These are phyloP conservation scores for Andrena flavipes DNA, from an alignment of 2,888 invertebrate species.

Conservation along the genomic window DNA sequence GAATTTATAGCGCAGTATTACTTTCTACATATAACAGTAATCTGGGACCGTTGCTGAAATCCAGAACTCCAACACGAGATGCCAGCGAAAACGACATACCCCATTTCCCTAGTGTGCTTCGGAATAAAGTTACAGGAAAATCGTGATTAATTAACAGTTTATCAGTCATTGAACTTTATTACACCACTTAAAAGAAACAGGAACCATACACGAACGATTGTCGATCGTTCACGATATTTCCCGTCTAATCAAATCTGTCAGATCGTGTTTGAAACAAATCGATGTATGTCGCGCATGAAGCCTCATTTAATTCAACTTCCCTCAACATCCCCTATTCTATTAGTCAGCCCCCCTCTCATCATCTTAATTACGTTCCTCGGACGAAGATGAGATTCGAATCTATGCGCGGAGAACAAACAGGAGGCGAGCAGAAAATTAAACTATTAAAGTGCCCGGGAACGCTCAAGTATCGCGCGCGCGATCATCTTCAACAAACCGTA, in stretches of 20 bases:
- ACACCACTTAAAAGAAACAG: not conserved
- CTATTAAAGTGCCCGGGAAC: conserved; percentile 64
- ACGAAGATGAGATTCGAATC: conserved; percentile 56
- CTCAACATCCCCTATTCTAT: conserved; percentile 56
- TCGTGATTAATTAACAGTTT: not conserved
- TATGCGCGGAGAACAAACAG: conserved; percentile 42
- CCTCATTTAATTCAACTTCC: conserved; percentile 52
- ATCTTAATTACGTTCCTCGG: conserved; percentile 44
- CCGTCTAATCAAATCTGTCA: conserved; percentile 44
- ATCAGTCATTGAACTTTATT: conserved; percentile 11
- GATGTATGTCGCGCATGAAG: not conserved
- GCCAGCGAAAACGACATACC: not conserved
- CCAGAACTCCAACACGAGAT: not conserved
- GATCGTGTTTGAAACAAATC: conserved; percentile 45
- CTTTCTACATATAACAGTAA: not conserved
- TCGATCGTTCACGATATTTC: conserved; percentile 25
- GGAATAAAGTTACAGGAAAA: not conserved
- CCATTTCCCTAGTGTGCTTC: not conserved
- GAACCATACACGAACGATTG: not conserved
- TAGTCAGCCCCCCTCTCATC: conserved; percentile 2
- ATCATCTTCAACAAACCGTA: conserved; percentile 47
- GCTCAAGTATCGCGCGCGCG: conserved; percentile 58
- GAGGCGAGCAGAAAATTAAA: conserved; percentile 59
- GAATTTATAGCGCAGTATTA: conserved; percentile 9
- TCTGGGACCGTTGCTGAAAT: not conserved